A percentile compares a stretch with the other conserved stretches of the same genome.
phyloP scores from a whole-genome alignment of 2,113 vertebrate species.

The Tonatia bakeri region DNA sequence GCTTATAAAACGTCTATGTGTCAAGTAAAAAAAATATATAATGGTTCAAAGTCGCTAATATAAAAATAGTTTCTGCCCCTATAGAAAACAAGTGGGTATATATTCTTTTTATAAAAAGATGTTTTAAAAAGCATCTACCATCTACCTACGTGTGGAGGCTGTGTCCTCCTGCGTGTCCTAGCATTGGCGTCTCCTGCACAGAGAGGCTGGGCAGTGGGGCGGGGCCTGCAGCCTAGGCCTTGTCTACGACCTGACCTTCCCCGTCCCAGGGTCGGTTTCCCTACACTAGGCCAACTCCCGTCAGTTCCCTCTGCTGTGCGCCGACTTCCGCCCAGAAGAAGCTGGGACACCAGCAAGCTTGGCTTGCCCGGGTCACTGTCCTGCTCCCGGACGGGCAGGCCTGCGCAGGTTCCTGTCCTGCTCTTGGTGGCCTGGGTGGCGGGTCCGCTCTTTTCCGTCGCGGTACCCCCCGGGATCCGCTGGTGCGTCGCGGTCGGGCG shows the following conservation, averaged over 20 bases:
- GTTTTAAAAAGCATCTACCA: neutral
- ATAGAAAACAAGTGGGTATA: neutral
- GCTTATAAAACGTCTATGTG: neutral
- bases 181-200: neutral
- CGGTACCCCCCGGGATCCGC: neutral
- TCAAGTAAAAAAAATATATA: neutral
- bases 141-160: neutral
- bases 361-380: neutral
- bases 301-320: neutral
- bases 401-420: neutral
- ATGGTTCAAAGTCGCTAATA: neutral
- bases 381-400: neutral
- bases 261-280: neutral
- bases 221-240: neutral
- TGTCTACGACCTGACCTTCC: neutral
- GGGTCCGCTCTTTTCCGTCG: neutral
- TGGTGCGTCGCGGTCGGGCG: conserved; percentile 33
- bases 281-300: neutral
- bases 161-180: neutral
- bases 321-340: neutral
- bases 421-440: neutral
- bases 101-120: neutral
- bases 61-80: neutral
- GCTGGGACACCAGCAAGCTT: neutral
- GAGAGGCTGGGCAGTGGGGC: neutral